Evolutionary conservation across 1,140 invertebrate genomes (phyloP), one percentile per base, ranked within the genome.

Genomic region (Euura lappo): DNA sequence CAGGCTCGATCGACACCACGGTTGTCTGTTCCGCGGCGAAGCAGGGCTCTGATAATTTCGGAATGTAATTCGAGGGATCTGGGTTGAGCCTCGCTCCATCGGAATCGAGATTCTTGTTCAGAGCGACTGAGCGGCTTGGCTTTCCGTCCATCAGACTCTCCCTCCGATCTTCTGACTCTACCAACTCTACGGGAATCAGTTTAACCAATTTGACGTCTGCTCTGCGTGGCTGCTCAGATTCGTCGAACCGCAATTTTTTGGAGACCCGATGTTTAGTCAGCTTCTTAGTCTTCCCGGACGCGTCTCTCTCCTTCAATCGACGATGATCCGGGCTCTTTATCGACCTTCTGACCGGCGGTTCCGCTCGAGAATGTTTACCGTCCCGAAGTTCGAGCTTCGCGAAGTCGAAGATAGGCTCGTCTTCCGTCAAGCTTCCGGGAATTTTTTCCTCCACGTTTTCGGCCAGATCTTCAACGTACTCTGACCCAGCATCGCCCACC

Each of bases 111-210:
- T 28, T 28, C 28, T 28, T 28, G 28, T 28, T 42, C 66, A 42
- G 45, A 47, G 2, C 67, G 51, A 5, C 67, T 68, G 28, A 42
- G 8, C 67, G 8, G 7, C 10, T n/a, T 44, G 43, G 69, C 44
- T 68, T 68, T 10, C 67, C 11, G 11, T 8, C 8, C 51, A 60
- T 60, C 51, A 60, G 51, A n/a, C 51, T 60, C 51, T 60, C 6
- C 28, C 28, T 28, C 28, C 28, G 28, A 28, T 28, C 51, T 11
- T 60, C 13, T 60, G 10, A n/a, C 8, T 60, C 51, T 8, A 68
- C 8, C 8, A 68, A 43, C 28, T 68, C 69, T 3, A 74, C 69
- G 45, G 73, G 73, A 71, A 74, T 68, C 44, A 71, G 45, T 45
- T 71, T 68, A 8, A 74, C 44, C 13, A 71, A 51, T 71, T 68